Evolutionary conservation across 2,797 vertebrate species (phyloP), one percentile per base, ranked within the genome.

Genomic region (Coluber constrictor): DNA sequence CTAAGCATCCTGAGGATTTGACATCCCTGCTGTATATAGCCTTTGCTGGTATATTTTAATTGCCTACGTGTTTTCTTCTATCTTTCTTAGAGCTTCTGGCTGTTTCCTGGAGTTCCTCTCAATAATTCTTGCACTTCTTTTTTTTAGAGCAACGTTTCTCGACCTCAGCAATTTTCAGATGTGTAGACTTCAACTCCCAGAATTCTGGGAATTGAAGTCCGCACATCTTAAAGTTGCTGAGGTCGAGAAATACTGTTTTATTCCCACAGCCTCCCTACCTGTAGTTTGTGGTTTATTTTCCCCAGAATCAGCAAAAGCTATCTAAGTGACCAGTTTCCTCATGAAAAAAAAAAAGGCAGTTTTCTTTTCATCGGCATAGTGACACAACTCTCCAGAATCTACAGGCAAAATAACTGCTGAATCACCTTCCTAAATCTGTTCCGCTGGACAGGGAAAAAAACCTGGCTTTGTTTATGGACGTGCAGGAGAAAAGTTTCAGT

Each of bases 311-410:
- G 93, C 94, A 96, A 95, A 94, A 63, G 54, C 23, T 20, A 59
- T 94, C 91, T 94, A 20, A 89, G 89, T 91, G 90, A 91, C 90
- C 57, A 87, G 79, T 5, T 56, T 86, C 86, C 51, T 6, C 54
- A 57, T 63, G 61, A 74, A 51, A 51, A 8, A 56, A 61, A 51
- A 51, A 8, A 56, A 61, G 92, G 88, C 92, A 5, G 15, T 55
- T 94, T 87, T 60, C 89, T 92, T 90, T 92, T 88, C 90, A 92
- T 90, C 61, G 56, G 79, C 93, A 92, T 90, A 90, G 37, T 95
- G 94, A 95, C 94, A 95, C 91, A 94, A 90, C 93, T 95, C 79
- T 91, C 89, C 60, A 89, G 0, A 94, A 86, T 83, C 92, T 94
- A 74, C 37, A 47, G 43, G 74, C 37, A 74, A 16, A 92, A 90